A percentile compares a stretch with the other conserved stretches of the same genome.
These are phyloP conservation scores for Centropus bengalensis DNA, from an alignment of 2,113 vertebrate genomes.

Conservation along the genomic window DNA sequence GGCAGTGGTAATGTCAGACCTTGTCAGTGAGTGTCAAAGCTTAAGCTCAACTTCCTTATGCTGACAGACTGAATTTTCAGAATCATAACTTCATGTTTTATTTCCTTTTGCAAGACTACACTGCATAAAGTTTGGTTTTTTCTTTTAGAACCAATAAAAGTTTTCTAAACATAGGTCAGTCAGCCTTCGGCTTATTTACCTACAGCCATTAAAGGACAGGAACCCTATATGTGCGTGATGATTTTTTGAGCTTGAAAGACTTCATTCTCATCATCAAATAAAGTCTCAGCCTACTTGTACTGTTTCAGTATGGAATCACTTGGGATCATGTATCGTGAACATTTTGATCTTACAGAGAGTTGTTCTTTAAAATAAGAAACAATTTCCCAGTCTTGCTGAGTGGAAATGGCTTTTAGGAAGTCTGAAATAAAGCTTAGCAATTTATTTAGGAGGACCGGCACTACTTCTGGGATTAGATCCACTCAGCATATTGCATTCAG, in stretches of 20 bases:
- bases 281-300: not conserved
- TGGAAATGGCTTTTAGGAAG: not conserved
- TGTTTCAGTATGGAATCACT: not conserved
- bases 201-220: not conserved
- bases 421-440: not conserved
- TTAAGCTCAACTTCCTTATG: not conserved
- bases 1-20: not conserved
- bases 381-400: not conserved
- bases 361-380: not conserved
- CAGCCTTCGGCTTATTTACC: not conserved
- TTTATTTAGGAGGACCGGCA: not conserved
- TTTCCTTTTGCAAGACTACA: not conserved
- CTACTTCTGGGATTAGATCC: not conserved
- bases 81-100: not conserved
- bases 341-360: not conserved
- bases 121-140: not conserved
- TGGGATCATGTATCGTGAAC: not conserved
- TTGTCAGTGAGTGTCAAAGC: not conserved
- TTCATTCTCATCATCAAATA: not conserved
- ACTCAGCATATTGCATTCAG: not conserved
- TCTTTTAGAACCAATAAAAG: too few species aligned
- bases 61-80: not conserved
- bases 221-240: not conserved
- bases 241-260: not conserved
- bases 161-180: not conserved